These are phyloP conservation scores for Aphrophora alni DNA, from an alignment of 2,888 invertebrate genomes.

Conservation along the genomic window DNA sequence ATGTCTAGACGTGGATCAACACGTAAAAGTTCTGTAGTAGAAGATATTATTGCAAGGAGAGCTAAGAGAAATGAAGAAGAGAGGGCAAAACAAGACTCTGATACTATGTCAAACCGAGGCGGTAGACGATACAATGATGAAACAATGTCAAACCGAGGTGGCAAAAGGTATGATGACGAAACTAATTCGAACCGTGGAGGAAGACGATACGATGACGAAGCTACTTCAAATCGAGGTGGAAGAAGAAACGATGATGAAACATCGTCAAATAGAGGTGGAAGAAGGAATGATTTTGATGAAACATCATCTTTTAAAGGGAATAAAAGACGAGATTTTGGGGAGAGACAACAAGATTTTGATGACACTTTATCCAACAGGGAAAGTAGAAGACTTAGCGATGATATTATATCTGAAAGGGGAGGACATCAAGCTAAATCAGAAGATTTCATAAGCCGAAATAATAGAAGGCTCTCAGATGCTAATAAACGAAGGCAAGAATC, in stretches of 20 bases:
- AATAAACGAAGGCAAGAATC: slow-evolving; percentile 27
- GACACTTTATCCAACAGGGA: slow-evolving; percentile 20
- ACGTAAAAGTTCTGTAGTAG: slow-evolving; percentile 30
- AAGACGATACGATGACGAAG: slow-evolving; percentile 37
- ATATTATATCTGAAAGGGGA: slow-evolving; percentile 19
- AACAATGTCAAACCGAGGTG: slow-evolving; percentile 31
- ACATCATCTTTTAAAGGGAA: slow-evolving; percentile 45
- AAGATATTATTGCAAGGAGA: slow-evolving; percentile 34
- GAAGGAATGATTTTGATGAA: slow-evolving; percentile 44
- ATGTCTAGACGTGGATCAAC: slow-evolving; percentile 39
- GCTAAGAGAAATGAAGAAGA: slow-evolving; percentile 35
- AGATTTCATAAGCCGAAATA: background rate
- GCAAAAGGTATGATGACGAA: slow-evolving; percentile 39
- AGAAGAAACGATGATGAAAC: slow-evolving; percentile 39
- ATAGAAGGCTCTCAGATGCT: slow-evolving; percentile 6
- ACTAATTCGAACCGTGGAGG: slow-evolving; percentile 40
- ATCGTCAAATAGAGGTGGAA: slow-evolving; percentile 31
- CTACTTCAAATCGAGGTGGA: slow-evolving; percentile 39
- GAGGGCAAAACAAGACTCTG: slow-evolving; percentile 36
- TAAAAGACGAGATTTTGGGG: slow-evolving; percentile 48
- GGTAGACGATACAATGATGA: slow-evolving; percentile 40
- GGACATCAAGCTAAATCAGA: background rate
- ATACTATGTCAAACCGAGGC: slow-evolving; percentile 36
- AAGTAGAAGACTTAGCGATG: slow-evolving; percentile 39
- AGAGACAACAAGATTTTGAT: slow-evolving; percentile 10